phyloP scores from a whole-genome alignment of 2,888 invertebrate species.

The Geotrupes spiniger region DNA sequence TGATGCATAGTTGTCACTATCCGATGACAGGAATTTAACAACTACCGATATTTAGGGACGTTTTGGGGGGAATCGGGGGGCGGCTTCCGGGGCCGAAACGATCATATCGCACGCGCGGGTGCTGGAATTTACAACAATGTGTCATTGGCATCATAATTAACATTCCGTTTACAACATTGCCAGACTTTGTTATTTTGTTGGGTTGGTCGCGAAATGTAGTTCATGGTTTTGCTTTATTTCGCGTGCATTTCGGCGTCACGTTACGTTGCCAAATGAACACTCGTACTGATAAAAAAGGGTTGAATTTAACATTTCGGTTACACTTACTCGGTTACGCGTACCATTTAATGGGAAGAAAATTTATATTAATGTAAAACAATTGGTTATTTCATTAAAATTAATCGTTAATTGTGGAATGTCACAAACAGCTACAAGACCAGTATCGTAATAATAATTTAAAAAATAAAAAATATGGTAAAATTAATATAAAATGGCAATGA shows the following conservation, averaged over 20 bases:
- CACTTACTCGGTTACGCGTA: too few relatives aligned
- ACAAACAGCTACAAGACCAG: too few relatives aligned
- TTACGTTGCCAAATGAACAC: too few relatives aligned
- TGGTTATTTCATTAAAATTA: too few relatives aligned
- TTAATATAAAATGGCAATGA: too few relatives aligned
- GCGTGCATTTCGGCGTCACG: background rate
- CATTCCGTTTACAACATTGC: slow-evolving; percentile 43
- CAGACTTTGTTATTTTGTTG: slow-evolving; percentile 35
- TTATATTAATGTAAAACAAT: too few relatives aligned
- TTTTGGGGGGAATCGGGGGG: slow-evolving; percentile 31
- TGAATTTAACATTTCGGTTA: too few relatives aligned
- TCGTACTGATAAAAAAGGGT: too few relatives aligned
- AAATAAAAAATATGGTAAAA: too few relatives aligned
- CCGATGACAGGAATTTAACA: slow-evolving; percentile 23
- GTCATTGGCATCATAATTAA: slow-evolving; percentile 48
- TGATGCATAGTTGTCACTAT: slow-evolving; percentile 25
- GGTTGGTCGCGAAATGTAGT: slow-evolving; percentile 16
- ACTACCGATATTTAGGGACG: slow-evolving; percentile 23
- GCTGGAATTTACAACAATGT: slow-evolving; percentile 45
- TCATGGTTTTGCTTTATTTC: slow-evolving; percentile 18
- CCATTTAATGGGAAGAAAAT: too few relatives aligned
- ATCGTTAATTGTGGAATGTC: too few relatives aligned
- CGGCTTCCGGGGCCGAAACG: slow-evolving; percentile 33
- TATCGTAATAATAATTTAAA: too few relatives aligned
- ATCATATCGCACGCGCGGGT: slow-evolving; percentile 41